Conservation (phyloP, 2,888 invertebrate species). For the Eristalis arbustorum region DNA sequence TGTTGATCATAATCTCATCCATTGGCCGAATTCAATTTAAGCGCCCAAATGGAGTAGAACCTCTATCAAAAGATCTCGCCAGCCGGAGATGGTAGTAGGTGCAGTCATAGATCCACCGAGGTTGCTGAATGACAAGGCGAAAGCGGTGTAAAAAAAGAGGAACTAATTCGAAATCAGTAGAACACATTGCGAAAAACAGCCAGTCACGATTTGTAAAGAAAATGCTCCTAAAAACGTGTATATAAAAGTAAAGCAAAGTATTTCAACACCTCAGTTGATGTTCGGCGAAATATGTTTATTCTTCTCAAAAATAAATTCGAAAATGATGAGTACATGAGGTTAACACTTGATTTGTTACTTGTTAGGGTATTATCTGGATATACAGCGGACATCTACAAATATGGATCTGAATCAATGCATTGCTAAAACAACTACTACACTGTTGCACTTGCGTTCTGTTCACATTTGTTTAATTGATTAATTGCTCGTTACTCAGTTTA, state of each 20-base stretch:
- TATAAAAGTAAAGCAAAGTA: neutral
- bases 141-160: too few species aligned
- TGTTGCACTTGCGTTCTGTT: neutral
- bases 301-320: slow-evolving; percentile 51
- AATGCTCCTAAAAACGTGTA: too few species aligned
- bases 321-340: slow-evolving; percentile 23
- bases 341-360: slow-evolving; percentile 7
- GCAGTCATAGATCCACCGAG: too few species aligned
- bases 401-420: neutral
- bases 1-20: too few species aligned
- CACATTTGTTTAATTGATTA: neutral
- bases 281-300: slow-evolving; percentile 34
- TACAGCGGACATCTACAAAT: neutral
- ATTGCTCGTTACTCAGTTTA: neutral
- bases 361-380: neutral
- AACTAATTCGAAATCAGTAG: too few species aligned
- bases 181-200: too few species aligned
- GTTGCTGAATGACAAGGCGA: too few species aligned
- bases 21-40: too few species aligned
- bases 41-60: too few species aligned
- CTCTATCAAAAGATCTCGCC: too few species aligned
- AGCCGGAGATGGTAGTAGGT: too few species aligned
- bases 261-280: neutral
- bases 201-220: too few species aligned
- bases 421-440: slow-evolving; percentile 8